phyloP scores from a whole-genome alignment of 2,797 vertebrate genomes.

The Danio aesculapii region DNA sequence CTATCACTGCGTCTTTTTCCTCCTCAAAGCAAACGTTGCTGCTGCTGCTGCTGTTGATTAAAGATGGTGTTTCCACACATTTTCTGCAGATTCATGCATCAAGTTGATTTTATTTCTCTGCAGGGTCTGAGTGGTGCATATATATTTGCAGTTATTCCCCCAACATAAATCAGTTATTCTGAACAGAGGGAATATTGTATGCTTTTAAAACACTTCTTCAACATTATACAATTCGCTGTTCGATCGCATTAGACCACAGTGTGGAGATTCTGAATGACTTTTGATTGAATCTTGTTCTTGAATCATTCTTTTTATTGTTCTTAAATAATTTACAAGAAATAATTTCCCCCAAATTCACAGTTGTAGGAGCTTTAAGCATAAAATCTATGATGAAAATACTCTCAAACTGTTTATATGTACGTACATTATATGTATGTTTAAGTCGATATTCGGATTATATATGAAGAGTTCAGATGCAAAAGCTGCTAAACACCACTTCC shows the following conservation, averaged over 20 bases:
- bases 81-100: constrained; percentile 3
- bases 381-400: neutral
- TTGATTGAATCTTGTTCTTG: constrained; percentile 28
- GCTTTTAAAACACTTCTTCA: constrained; percentile 9
- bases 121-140: neutral
- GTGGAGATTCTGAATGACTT: constrained; percentile 16
- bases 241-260: constrained; percentile 11
- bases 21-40: too few species aligned
- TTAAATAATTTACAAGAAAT: constrained; percentile 21
- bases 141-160: neutral
- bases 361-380: constrained; percentile 13
- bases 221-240: constrained; percentile 9
- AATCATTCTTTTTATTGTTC: constrained; percentile 15
- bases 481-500: too few species aligned
- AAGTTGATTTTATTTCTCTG: neutral
- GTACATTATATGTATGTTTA: too few species aligned
- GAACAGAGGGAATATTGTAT: neutral
- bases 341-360: constrained; percentile 9
- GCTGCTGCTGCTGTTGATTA: too few species aligned
- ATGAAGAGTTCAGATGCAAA: too few species aligned
- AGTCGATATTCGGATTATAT: too few species aligned
- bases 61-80: neutral
- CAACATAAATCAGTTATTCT: neutral
- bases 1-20: neutral
- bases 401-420: neutral